Base-by-base conservation (phyloP, 2,888 invertebrate species). In the Notodonta dromedarius region DNA sequence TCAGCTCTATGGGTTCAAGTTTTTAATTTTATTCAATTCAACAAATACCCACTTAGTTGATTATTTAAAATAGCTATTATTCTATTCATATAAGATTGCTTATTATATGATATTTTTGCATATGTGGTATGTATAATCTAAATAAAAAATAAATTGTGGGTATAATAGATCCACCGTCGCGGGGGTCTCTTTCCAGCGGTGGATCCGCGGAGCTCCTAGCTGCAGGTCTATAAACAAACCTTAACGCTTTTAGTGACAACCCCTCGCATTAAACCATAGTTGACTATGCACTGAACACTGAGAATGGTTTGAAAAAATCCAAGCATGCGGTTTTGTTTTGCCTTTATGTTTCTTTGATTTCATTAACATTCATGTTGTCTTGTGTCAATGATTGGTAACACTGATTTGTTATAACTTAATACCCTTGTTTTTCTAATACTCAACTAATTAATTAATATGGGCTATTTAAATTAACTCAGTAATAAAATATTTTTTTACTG, bases 141-240 rank as follows among this genome's bases (percentile, higher is more conserved):
- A 74, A 67, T 64, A 59, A 76, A 69, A 63, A 66, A 85, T 80
- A 69, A 69, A 84, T 84, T 88, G 76, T 85, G 88, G 87, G 81
- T 77, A 74, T 24, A 54, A 54, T 89, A 93, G 93, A 91, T 92
- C 90, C 94, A 80, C 86, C 93, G 65, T 93, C 93, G 70, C 83
- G 89, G 94, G 96, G 95, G 80, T 95, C 96, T 77, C 94, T 87
- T 71, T 94, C 94, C 85, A 94, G 94, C 76, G 87, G 82, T 78
- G 92, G 93, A 69, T 94, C 94, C 54, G 80, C 89, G 70, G 95
- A 96, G 84, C 96, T 96, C 61, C 80, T 96, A 71, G 94, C 94
- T 81, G 94, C 95, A 91, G 96, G 96, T 91, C 94, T 94, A 76
- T 94, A 74, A 94, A 94, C 75, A 93, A 94, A 65, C 72, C 61